Evolutionary conservation across 2,797 vertebrate species (phyloP), one percentile per base, ranked within the genome.

Genomic region (Hypotaenidia philippensis): DNA sequence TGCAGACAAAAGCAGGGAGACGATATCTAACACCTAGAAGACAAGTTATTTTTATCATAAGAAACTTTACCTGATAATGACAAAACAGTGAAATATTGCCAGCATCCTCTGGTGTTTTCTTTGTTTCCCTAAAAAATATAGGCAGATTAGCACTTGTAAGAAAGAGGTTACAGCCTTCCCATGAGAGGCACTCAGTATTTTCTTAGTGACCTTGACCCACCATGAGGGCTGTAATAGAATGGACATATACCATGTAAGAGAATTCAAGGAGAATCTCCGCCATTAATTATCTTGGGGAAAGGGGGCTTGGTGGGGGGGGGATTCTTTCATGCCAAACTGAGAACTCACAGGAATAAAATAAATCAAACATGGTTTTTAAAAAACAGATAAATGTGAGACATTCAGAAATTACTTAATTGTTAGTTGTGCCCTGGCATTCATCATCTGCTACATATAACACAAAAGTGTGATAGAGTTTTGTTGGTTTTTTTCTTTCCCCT

Each of bases 301-400:
- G 2, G 1, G 9, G 4, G 0, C 1, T 9, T 49, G 15, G 4
- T n/a, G 44, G 26, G 10, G 5, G 18, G 10, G 10, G 11, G 14
- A 41, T n/a, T 56, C 10, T 60, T 91, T 71, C 11, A 65, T 13
- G 15, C 11, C 52, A 85, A 53, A 77, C 10, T 68, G 50, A 76
- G 61, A 90, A 70, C 50, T 76, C 10, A 65, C 8, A 70, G 53
- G 15, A 92, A 91, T 52, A 59, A 50, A 57, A 77, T 59, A 83
- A 90, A 78, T 36, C 29, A 87, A 57, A 59, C 38, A 5, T 31
- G 11, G 5, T 76, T 71, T 55, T 12, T 40, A 52, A 89, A 92
- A 81, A 21, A 0, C 25, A 72, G 68, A 23, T 9, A 57, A 83
- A 83, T 19, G 2, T 11, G 50, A 6, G 8, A 3, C 6, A 75